A percentile compares a stretch with the other conserved stretches of the same genome.
Evolutionary conservation across 2,888 invertebrate species (phyloP).

Genomic region (Drosophila birchii): DNA sequence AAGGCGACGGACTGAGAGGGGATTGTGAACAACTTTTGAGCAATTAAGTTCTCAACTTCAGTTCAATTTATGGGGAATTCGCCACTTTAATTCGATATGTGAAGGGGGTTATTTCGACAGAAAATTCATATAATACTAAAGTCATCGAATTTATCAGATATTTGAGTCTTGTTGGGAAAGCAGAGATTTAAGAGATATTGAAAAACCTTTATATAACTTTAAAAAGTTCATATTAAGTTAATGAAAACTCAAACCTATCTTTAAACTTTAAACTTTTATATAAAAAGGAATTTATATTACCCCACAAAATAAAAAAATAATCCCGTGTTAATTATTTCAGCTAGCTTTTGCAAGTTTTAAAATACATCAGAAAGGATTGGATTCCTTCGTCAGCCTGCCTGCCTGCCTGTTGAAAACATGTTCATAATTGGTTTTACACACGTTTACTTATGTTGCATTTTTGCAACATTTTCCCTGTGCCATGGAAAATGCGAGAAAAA

Average conservation of each 20-base stretch:
- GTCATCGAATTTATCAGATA: not conserved
- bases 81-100: slow-evolving; percentile 33
- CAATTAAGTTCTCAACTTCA: slow-evolving; percentile 45
- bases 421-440: slow-evolving; percentile 60
- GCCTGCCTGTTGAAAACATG: slow-evolving; percentile 15
- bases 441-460: slow-evolving; percentile 49
- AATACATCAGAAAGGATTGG: slow-evolving; percentile 7
- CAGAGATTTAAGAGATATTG: not conserved
- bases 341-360: slow-evolving; percentile 9
- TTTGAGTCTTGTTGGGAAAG: not conserved
- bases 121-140: slow-evolving; percentile 5
- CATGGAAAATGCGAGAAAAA: slow-evolving; percentile 27
- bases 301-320: not conserved
- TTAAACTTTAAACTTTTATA: not conserved
- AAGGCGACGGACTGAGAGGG: slow-evolving; percentile 7
- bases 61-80: slow-evolving; percentile 19
- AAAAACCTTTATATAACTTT: not conserved
- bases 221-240: not conserved
- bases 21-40: slow-evolving; percentile 34
- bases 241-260: not conserved
- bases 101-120: slow-evolving; percentile 3
- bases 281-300: not conserved
- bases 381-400: slow-evolving; percentile 8
- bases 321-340: slow-evolving; percentile 16
- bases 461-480: slow-evolving; percentile 46